Percentiles rank a stretch among this genome's conserved stretches.
Evolutionary conservation across 2,113 vertebrate species (phyloP).

Genomic region (Cryptomyrus ogoouensis): DNA sequence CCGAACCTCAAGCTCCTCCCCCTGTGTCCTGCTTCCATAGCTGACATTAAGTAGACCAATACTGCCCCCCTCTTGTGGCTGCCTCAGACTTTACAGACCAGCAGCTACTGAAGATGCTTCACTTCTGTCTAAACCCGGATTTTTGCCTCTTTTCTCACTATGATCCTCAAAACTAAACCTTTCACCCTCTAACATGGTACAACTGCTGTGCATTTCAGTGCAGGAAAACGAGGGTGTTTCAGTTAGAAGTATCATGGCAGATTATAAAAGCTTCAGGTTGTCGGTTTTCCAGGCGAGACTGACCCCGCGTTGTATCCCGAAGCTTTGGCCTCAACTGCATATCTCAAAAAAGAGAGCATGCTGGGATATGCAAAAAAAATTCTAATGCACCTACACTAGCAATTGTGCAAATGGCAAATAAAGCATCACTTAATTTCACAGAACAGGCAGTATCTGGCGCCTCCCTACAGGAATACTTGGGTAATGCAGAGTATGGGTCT

Average conservation of each 20-base stretch:
- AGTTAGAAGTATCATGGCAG: not conserved
- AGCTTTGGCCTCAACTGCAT: not conserved
- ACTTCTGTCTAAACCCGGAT: not conserved
- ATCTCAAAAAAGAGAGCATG: not conserved
- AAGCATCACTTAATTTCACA: not conserved
- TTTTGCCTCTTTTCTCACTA: not conserved
- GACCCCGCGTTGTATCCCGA: not conserved
- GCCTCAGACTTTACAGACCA: not conserved
- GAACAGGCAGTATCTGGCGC: not conserved
- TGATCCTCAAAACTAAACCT: not conserved
- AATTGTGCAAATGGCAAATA: not conserved
- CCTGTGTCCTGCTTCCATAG: not conserved
- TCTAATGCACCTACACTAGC: not conserved
- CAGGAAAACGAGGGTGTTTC: not conserved
- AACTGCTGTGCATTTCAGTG: not conserved
- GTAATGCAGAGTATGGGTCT: not conserved
- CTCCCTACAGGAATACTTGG: not conserved
- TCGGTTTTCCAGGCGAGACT: not conserved
- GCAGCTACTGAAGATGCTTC: not conserved
- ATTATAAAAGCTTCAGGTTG: not conserved
- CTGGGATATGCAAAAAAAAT: not conserved
- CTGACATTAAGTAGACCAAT: conserved; percentile 4
- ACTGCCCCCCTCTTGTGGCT: conserved; percentile 3
- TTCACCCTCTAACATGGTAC: not conserved
- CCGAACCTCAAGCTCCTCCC: too few relatives aligned